phyloP scores from a whole-genome alignment of 2,113 vertebrate species.

The Myiagra hebetior region DNA sequence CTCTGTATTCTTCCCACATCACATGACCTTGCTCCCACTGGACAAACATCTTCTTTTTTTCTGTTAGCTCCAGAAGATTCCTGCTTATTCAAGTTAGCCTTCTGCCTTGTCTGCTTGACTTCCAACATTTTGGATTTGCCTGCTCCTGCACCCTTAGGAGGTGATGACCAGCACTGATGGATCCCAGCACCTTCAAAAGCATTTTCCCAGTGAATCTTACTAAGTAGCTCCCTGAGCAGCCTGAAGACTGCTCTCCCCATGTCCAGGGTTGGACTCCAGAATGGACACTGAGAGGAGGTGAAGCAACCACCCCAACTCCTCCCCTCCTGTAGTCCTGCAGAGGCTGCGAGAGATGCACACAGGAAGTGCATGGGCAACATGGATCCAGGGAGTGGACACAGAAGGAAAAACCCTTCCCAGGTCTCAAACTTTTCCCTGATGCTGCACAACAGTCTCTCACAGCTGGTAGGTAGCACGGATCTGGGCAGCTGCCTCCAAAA shows the following conservation, averaged over 20 bases:
- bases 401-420: neutral
- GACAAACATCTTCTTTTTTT: too few relatives aligned
- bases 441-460: neutral
- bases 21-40: neutral
- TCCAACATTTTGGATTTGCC: neutral
- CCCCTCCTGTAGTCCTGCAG: neutral
- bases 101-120: neutral
- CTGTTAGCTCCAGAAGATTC: neutral
- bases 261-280: neutral
- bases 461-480: neutral
- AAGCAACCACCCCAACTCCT: neutral
- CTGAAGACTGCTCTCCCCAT: neutral
- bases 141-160: neutral
- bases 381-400: neutral
- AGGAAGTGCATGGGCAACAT: rapidly evolving
- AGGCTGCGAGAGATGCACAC: rapidly evolving
- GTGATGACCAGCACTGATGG: neutral
- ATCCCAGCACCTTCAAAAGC: neutral
- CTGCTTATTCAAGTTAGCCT: neutral
- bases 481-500: neutral
- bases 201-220: neutral
- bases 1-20: neutral
- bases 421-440: neutral
- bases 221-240: neutral
- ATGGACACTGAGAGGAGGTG: neutral